Evolutionary conservation across 2,113 vertebrate genomes (phyloP).

Genomic region (Melanerpes formicivorus): DNA sequence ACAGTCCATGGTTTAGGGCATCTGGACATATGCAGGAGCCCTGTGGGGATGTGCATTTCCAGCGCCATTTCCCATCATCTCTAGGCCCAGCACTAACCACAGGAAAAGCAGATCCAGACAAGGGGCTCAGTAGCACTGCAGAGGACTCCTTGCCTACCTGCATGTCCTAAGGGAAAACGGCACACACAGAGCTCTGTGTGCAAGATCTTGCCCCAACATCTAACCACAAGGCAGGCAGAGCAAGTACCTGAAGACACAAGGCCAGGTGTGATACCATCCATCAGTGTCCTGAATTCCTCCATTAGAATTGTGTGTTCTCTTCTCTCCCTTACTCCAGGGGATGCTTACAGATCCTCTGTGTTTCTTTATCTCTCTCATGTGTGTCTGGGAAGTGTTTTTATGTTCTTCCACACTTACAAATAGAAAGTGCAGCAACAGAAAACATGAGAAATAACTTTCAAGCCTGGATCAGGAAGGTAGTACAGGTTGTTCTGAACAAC

Average conservation of each 20-base stretch:
- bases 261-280: background rate
- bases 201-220: background rate
- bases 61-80: background rate
- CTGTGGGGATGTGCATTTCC: background rate
- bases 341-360: background rate
- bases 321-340: background rate
- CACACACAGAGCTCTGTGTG: background rate
- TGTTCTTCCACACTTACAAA: background rate
- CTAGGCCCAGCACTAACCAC: background rate
- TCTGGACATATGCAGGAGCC: rapidly evolving
- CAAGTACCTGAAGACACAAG: background rate
- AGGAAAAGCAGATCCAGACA: background rate
- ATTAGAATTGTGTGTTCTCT: background rate
- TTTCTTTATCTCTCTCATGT: background rate
- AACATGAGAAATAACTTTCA: background rate
- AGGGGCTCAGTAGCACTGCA: background rate
- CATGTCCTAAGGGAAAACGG: background rate
- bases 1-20: background rate
- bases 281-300: background rate
- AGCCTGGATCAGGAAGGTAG: background rate
- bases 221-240: background rate
- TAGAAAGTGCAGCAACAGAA: background rate
- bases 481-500: background rate
- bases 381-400: background rate
- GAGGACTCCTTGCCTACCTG: background rate